Percentiles rank a stretch among this genome's conserved stretches.
phyloP scores from a whole-genome alignment of 2,888 invertebrate species.

The Achlya flavicornis region DNA sequence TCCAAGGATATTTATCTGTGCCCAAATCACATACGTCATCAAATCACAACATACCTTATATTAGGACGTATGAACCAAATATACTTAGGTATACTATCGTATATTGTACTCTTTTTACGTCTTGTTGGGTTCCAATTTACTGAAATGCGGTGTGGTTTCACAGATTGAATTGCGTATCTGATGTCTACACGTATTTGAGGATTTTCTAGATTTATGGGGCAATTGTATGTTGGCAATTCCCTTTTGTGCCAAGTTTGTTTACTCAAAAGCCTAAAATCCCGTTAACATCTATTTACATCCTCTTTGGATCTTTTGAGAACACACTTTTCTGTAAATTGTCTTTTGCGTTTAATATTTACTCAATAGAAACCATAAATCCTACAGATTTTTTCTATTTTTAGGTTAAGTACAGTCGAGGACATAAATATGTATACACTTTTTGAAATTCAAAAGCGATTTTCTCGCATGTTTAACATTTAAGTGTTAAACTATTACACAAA shows the following conservation, averaged over 20 bases:
- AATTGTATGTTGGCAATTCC: background rate
- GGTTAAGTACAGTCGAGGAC: no score
- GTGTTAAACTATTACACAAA: no score
- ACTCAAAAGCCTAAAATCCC: background rate
- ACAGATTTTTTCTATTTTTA: no score
- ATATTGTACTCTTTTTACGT: background rate
- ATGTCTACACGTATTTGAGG: background rate
- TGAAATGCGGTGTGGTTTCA: background rate
- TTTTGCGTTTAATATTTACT: no score
- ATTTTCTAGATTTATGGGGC: background rate
- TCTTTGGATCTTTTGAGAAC: background rate
- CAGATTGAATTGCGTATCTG: constrained; percentile 2
- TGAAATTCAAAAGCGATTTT: no score
- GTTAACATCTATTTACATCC: background rate
- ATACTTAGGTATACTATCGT: background rate
- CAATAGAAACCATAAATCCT: no score
- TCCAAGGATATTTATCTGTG: background rate
- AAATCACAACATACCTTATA: background rate
- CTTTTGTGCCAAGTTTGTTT: background rate
- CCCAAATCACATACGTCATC: background rate
- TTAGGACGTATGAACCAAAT: background rate
- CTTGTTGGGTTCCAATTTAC: constrained; percentile 6
- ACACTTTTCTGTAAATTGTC: background rate
- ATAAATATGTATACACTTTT: no score
- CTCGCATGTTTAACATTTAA: no score